Conservation (phyloP, 2,113 vertebrate genomes). For the Tachuris rubrigastra region DNA sequence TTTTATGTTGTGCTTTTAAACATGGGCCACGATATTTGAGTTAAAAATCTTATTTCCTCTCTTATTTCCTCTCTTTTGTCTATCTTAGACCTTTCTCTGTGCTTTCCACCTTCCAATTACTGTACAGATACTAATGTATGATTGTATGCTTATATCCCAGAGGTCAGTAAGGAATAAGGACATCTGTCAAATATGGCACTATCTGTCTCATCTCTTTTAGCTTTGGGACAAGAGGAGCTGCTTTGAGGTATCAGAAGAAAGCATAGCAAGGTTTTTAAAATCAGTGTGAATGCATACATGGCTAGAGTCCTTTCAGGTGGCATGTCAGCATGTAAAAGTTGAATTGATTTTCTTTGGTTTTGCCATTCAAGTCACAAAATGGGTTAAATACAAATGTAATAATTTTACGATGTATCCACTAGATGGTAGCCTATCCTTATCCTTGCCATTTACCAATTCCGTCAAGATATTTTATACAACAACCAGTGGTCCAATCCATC, state of each 20-base stretch:
- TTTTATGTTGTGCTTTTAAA: not conserved
- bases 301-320: slow-evolving; percentile 49
- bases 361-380: slow-evolving; percentile 45
- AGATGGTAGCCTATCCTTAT: slow-evolving; percentile 73
- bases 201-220: slow-evolving; percentile 5
- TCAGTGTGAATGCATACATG: slow-evolving; percentile 20
- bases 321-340: not conserved
- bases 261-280: slow-evolving; percentile 31
- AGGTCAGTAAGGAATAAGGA: slow-evolving; percentile 43
- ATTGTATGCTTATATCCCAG: slow-evolving; percentile 23
- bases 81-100: not conserved
- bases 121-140: not conserved
- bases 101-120: not conserved
- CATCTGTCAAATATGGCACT: slow-evolving; percentile 14
- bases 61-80: not conserved
- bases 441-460: slow-evolving; percentile 19
- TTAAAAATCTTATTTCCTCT: not conserved
- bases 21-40: not conserved
- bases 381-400: slow-evolving; percentile 19
- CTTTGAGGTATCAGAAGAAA: slow-evolving; percentile 52
- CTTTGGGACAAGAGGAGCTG: slow-evolving; percentile 38
- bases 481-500: not conserved
- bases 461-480: not conserved
- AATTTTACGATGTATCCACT: slow-evolving; percentile 51
- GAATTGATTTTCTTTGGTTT: slow-evolving; percentile 37